Evolutionary conservation across 2,113 vertebrate genomes (phyloP).

Genomic region (Agapornis roseicollis): DNA sequence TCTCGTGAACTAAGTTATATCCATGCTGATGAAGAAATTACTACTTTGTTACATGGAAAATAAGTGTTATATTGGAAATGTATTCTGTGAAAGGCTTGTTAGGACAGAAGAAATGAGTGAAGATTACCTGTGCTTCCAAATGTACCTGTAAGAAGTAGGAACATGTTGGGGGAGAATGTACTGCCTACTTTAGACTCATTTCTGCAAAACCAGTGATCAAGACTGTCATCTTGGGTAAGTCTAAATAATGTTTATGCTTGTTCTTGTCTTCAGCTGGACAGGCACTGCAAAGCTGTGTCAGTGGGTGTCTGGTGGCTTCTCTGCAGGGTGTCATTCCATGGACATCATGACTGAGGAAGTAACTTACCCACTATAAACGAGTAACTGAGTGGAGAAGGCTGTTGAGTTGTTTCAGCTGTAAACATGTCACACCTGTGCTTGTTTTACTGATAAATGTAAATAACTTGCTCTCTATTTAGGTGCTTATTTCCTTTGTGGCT

Average conservation of each 20-base stretch:
- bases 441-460: not conserved
- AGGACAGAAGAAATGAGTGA: not conserved
- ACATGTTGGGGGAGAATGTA: not conserved
- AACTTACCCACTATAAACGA: not conserved
- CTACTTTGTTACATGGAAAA: not conserved
- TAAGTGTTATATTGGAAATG: not conserved
- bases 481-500: not conserved
- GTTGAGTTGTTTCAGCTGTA: not conserved
- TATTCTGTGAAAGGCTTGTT: not conserved
- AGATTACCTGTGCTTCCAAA: not conserved
- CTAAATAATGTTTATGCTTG: not conserved
- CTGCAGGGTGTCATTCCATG: not conserved
- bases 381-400: not conserved
- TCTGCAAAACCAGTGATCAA: not conserved
- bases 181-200: not conserved
- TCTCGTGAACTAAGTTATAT: not conserved
- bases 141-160: not conserved
- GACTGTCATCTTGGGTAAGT: not conserved
- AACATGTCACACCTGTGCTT: not conserved
- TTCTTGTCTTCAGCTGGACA: not conserved
- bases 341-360: not conserved
- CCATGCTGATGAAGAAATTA: not conserved
- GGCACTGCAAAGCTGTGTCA: rapidly evolving
- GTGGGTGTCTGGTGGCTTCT: not conserved
- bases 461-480: not conserved